Percentiles rank a stretch among this genome's conserved stretches.
These are phyloP conservation scores for Caretta caretta DNA, from an alignment of 2,113 vertebrate genomes.

Conservation along the genomic window DNA sequence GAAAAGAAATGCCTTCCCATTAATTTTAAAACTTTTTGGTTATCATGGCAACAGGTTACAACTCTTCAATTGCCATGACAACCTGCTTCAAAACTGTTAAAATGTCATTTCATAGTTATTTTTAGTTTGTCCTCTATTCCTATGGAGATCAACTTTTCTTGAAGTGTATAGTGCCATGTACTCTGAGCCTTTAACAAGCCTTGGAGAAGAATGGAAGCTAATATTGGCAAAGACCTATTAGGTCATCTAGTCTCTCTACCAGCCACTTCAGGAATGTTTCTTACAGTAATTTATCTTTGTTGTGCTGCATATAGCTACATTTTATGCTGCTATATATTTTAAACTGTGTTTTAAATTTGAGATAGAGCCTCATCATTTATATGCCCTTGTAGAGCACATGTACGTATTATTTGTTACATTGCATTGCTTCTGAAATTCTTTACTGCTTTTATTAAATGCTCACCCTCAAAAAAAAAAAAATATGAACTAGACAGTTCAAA, in stretches of 20 bases:
- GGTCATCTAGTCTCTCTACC: background rate
- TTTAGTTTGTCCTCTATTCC: conserved; percentile 71
- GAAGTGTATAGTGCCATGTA: conserved; percentile 55
- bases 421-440: background rate
- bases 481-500: accelerated
- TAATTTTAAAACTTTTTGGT: conserved; percentile 46
- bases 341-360: background rate
- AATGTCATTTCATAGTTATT: conserved; percentile 42
- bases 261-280: background rate
- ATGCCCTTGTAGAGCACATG: background rate
- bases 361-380: background rate
- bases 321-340: background rate
- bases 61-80: conserved; percentile 70
- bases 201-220: background rate
- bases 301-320: background rate
- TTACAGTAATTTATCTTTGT: background rate
- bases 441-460: background rate
- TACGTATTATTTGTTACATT: accelerated
- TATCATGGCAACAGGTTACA: conserved; percentile 71
- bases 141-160: conserved; percentile 67
- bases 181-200: conserved; percentile 43
- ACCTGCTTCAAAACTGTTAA: conserved; percentile 41
- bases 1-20: conserved; percentile 19
- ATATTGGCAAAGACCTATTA: background rate
- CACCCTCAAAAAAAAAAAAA: background rate